A percentile compares a stretch with the other conserved stretches of the same genome.
These are phyloP conservation scores for Nesidiocoris tenuis DNA, from an alignment of 2,888 invertebrate genomes.

Conservation along the genomic window DNA sequence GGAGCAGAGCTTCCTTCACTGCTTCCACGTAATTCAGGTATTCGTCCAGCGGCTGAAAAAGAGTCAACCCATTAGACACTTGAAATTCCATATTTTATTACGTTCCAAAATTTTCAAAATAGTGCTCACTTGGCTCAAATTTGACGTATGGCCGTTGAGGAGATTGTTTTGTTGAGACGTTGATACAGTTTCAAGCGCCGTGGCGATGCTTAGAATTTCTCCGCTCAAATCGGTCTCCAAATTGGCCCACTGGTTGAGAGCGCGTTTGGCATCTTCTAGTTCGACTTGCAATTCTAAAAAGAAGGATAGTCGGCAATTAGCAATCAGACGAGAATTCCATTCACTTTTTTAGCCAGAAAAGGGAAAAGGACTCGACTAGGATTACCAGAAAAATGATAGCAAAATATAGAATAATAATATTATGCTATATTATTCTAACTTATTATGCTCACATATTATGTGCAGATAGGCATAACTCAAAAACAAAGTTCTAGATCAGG, in stretches of 20 bases:
- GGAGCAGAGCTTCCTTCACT: conserved; percentile 64
- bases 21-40: conserved; percentile 67
- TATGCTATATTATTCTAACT: too few species aligned
- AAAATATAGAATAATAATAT: too few species aligned
- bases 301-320: neutral
- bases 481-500: too few species aligned
- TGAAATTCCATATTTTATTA: neutral
- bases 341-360: neutral
- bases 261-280: conserved; percentile 47
- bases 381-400: too few species aligned
- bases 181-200: conserved; percentile 38
- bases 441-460: too few species aligned
- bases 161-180: conserved; percentile 44
- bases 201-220: conserved; percentile 30
- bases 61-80: neutral
- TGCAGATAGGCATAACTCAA: too few species aligned
- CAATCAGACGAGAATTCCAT: neutral
- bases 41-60: conserved; percentile 58
- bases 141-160: conserved; percentile 10
- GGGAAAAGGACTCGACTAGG: too few species aligned
- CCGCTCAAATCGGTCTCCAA: conserved; percentile 46
- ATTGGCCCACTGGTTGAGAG: conserved; percentile 49
- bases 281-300: conserved; percentile 48
- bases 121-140: conserved; percentile 12
- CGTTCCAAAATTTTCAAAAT: neutral